Evolutionary conservation across 2,797 vertebrate genomes (phyloP), one percentile per base, ranked within the genome.

Genomic region (Synanceia verrucosa): DNA sequence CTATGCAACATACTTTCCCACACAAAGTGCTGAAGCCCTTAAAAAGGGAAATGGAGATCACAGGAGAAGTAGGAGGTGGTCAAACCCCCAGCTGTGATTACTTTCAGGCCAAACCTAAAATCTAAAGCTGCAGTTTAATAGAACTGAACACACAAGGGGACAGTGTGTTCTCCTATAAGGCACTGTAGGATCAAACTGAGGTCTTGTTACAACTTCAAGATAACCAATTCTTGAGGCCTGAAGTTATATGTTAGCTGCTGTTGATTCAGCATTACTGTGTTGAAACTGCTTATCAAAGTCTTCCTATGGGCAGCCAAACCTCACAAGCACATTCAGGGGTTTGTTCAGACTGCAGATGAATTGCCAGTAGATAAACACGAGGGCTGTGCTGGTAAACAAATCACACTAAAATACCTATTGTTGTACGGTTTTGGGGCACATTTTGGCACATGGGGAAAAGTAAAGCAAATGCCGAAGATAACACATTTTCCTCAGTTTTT

Each of bases 251-350:
- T 66, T 18, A 46, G 65, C 70, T 72, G 67, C 58, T 80, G 83
- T 84, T 70, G 70, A 86, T 77, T 86, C 85, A 88, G 81, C 84
- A 79, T 69, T 83, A 61, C 65, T 66, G 48, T 3, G 44, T 60
- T 43, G 24, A 37, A 69, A 56, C 52, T 60, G 73, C 18, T 75
- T 70, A 81, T 82, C 72, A 77, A 66, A 65, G 70, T 65, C 43
- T 79, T 76, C 70, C 80, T 82, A 24, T 77, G 47, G 70, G 80
- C 64, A 68, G 46, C 36, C 16, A 28, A 79, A 81, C 36, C 71
- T 78, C 48, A 70, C 53, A 48, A 62, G 70, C 44, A 33, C 58
- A 67, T 58, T 78, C 58, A 52, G 33, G 39, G 43, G 63, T 53
- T 73, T 76, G 53, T 57, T 69, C 47, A 13, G 9, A 66, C 37